A percentile compares a stretch with the other conserved stretches of the same genome.
Conservation (phyloP, 1,140 invertebrate species). For the Orchesella cincta region DNA sequence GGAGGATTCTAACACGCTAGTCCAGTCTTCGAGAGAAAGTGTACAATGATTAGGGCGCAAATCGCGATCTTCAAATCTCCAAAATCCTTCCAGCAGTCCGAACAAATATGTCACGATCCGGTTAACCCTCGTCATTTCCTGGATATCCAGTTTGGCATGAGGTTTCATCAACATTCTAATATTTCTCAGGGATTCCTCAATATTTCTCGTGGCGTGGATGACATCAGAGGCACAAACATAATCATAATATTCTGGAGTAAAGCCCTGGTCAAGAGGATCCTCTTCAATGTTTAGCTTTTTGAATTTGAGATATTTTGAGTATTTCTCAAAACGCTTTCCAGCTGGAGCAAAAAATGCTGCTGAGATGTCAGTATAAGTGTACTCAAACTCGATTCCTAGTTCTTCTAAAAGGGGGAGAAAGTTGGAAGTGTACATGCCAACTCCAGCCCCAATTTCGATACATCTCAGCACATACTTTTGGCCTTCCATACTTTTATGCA, state of each 20-base stretch:
- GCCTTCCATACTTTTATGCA: background rate
- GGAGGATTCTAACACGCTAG: background rate
- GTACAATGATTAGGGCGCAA: background rate
- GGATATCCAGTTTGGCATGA: background rate
- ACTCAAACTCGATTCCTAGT: background rate
- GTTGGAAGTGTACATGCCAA: background rate
- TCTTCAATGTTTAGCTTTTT: conserved; percentile 31
- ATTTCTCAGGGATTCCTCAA: conserved; percentile 21
- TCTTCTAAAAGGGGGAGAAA: background rate
- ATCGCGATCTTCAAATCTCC: conserved; percentile 37
- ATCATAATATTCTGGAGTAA: conserved; percentile 33
- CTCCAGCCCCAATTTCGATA: conserved; percentile 34
- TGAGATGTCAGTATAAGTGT: conserved; percentile 37
- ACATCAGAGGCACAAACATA: conserved; percentile 18
- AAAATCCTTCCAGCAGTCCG: conserved; percentile 40
- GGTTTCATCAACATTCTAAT: conserved; percentile 13
- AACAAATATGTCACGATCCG: background rate
- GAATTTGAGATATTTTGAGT: background rate
- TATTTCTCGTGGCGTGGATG: conserved; percentile 32
- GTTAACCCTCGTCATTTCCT: background rate
- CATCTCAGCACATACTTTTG: background rate
- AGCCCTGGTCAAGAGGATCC: conserved; percentile 33
- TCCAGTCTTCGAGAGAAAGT: conserved; percentile 22
- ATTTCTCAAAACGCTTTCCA: conserved; percentile 25
- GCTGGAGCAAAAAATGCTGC: conserved; percentile 28